A percentile compares a stretch with the other conserved stretches of the same genome.
These are phyloP conservation scores for Chrysoperla carnea DNA, from an alignment of 1,140 invertebrate genomes.

Conservation along the genomic window DNA sequence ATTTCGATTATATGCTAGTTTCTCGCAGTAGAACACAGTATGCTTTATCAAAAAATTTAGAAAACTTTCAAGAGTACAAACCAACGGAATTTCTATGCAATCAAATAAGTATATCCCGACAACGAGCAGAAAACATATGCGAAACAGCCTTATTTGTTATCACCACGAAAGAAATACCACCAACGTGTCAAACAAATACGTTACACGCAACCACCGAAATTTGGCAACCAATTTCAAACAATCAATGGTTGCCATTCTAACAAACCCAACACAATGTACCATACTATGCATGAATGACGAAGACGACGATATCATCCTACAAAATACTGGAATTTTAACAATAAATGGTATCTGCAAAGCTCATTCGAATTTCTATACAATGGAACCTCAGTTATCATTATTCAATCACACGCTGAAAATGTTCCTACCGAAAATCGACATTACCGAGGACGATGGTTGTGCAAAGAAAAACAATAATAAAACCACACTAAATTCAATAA, in stretches of 20 bases:
- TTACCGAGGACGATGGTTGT: slow-evolving; percentile 1
- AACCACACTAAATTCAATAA: not conserved
- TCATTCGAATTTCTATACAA: not conserved
- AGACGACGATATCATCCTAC: not conserved
- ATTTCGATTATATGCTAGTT: too few relatives aligned
- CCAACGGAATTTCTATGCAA: too few relatives aligned
- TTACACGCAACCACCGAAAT: not conserved
- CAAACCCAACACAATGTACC: not conserved
- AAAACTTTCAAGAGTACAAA: too few relatives aligned
- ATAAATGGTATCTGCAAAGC: not conserved
- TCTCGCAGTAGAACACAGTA: too few relatives aligned
- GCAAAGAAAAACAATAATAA: not conserved
- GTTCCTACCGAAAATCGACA: not conserved
- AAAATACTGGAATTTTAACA: not conserved
- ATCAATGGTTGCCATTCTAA: not conserved
- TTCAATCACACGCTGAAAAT: not conserved
- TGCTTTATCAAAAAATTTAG: too few relatives aligned
- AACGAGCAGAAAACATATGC: not conserved
- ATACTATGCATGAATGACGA: not conserved
- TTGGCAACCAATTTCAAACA: not conserved
- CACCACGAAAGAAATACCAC: not conserved
- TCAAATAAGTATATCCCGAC: not conserved
- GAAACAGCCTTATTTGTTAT: not conserved
- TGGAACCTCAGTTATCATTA: not conserved
- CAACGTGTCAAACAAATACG: not conserved